These are phyloP conservation scores for Charaxes varanes DNA, from an alignment of 1,140 invertebrate species.

Conservation along the genomic window DNA sequence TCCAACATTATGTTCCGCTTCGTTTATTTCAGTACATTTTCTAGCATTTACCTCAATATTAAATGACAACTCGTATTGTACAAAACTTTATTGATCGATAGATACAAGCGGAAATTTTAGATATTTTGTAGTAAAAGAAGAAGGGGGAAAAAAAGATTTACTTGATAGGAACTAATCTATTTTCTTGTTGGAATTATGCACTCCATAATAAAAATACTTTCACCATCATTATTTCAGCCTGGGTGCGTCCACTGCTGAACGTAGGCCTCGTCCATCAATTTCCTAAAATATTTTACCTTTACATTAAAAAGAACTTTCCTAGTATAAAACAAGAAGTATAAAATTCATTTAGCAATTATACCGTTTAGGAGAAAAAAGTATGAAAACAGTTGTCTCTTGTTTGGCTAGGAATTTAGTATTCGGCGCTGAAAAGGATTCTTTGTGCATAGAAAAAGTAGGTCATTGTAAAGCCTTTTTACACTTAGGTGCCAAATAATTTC, in stretches of 20 bases:
- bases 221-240: no score
- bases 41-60: no score
- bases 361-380: slow-evolving; percentile 15
- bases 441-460: slow-evolving; percentile 43
- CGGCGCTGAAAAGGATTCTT: slow-evolving; percentile 37
- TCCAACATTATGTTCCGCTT: slow-evolving; percentile 5
- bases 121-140: no score
- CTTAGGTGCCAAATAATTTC: slow-evolving; percentile 9
- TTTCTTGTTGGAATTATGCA: no score
- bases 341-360: slow-evolving; percentile 7
- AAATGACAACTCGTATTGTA: no score
- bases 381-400: slow-evolving; percentile 24
- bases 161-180: no score
- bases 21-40: slow-evolving; percentile 1
- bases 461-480: slow-evolving; percentile 32
- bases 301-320: neutral
- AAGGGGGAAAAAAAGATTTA: no score
- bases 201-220: no score
- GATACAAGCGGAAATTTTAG: no score
- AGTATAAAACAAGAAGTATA: slow-evolving; percentile 1
- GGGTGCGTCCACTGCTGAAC: no score
- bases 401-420: slow-evolving; percentile 37
- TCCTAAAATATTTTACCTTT: neutral
- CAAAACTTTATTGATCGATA: no score
- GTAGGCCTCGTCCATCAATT: neutral